Conservation (phyloP, 1,140 invertebrate genomes). For the Camponotus floridanus region DNA sequence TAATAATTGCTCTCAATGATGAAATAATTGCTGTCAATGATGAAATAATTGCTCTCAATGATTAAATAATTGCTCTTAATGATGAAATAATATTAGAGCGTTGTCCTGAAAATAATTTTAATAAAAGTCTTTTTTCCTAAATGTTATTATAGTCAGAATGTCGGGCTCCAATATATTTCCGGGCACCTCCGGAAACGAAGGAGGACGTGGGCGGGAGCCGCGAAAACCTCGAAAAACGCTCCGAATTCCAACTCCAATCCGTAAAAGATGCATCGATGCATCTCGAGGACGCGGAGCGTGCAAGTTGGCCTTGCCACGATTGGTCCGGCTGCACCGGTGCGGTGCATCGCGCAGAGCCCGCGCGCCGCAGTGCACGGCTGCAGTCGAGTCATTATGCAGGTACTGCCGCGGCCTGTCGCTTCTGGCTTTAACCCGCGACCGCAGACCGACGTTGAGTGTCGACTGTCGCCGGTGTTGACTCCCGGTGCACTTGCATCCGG, state of each 20-base stretch:
- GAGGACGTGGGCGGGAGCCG: neutral
- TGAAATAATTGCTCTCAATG: neutral
- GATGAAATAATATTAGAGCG: neutral
- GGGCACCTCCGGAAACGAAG: neutral
- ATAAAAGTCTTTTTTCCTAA: neutral
- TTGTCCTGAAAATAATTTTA: neutral
- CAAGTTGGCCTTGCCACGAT: conserved; percentile 47
- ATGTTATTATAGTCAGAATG: neutral
- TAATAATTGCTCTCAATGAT: neutral
- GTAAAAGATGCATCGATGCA: conserved; percentile 58
- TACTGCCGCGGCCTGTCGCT: conserved; percentile 77
- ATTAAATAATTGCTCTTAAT: neutral
- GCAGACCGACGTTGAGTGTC: conserved; percentile 73
- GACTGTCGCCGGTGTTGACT: conserved; percentile 66
- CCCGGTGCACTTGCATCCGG: conserved; percentile 43
- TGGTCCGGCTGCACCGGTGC: conserved; percentile 45
- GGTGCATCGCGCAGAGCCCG: conserved; percentile 69
- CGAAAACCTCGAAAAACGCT: neutral
- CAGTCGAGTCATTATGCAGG: conserved; percentile 82
- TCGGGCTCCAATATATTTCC: neutral
- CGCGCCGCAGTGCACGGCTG: conserved; percentile 77
- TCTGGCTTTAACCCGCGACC: conserved; percentile 67
- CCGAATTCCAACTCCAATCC: neutral
- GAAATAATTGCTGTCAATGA: neutral
- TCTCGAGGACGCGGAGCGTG: conserved; percentile 5